Percentiles rank a stretch among this genome's conserved stretches.
These are phyloP conservation scores for Epizoanthus illoricatus DNA, from an alignment of 92 coral and sea anemone species.

Conservation along the genomic window DNA sequence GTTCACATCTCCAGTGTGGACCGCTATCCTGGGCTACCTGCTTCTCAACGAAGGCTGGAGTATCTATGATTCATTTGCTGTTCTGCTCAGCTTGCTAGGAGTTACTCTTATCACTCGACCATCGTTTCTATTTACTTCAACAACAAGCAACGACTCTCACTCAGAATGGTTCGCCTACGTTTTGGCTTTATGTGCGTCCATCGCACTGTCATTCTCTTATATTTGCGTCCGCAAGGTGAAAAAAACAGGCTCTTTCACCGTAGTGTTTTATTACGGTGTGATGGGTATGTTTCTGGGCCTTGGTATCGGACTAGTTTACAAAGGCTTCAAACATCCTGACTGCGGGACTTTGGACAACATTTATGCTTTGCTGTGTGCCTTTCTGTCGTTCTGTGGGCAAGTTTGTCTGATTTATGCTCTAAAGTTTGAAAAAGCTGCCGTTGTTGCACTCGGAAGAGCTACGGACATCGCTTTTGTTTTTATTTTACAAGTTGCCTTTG, in stretches of 20 bases:
- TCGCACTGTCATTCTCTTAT: slow-evolving; percentile 11
- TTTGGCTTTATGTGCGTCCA: slow-evolving; percentile 4
- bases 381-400: slow-evolving; percentile 49
- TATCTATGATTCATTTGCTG: slow-evolving; percentile 40
- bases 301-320: background rate
- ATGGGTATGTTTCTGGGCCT: slow-evolving; percentile 43
- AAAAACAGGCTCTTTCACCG: slow-evolving; percentile 24
- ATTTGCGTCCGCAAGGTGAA: slow-evolving; percentile 39
- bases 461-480: too few species aligned
- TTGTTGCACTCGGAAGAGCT: slow-evolving; percentile 2
- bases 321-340: slow-evolving; percentile 38
- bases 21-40: slow-evolving; percentile 44
- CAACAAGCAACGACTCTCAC: background rate
- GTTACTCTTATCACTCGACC: slow-evolving; percentile 47
- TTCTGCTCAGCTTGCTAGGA: slow-evolving; percentile 40
- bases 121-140: slow-evolving; percentile 16
- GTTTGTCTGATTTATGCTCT: background rate
- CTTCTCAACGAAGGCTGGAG: slow-evolving; percentile 48
- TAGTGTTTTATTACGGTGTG: slow-evolving; percentile 55
- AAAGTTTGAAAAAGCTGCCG: slow-evolving; percentile 37
- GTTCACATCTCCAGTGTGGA: slow-evolving; percentile 51
- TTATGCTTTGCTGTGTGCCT: slow-evolving; percentile 16
- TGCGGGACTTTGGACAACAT: slow-evolving; percentile 36
- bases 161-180: background rate
- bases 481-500: too few species aligned